Percentiles rank a stretch among this genome's conserved stretches.
Evolutionary conservation across 2,888 invertebrate species (phyloP).

Genomic region (Ditula angustiorana): DNA sequence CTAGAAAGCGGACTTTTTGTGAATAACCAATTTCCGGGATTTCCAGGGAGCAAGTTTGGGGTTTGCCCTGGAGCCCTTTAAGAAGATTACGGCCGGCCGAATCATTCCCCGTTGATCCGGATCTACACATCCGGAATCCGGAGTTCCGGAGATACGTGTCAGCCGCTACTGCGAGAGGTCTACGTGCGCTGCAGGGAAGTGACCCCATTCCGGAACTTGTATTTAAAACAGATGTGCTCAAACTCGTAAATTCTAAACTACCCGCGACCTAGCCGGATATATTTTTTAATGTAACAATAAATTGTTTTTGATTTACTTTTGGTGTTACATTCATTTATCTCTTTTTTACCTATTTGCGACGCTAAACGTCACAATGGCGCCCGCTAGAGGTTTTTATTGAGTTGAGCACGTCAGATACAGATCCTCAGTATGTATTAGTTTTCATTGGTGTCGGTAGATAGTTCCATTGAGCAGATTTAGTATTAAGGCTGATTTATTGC

Average conservation of each 20-base stretch:
- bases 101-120: too few species aligned
- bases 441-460: not conserved
- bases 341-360: too few species aligned
- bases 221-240: not conserved
- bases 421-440: not conserved
- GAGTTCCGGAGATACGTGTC: not conserved
- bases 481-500: not conserved
- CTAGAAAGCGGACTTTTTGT: not conserved
- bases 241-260: not conserved
- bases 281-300: not conserved
- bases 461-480: not conserved
- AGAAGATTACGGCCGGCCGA: too few species aligned
- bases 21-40: not conserved
- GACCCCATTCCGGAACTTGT: not conserved
- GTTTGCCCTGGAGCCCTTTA: not conserved
- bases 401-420: not conserved
- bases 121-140: too few species aligned
- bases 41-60: not conserved
- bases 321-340: too few species aligned
- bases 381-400: not conserved
- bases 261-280: not conserved
- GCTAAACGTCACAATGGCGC: not conserved
- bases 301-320: too few species aligned
- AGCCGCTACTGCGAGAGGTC: not conserved
- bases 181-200: not conserved